These are phyloP conservation scores for Chiloscyllium punctatum DNA, from an alignment of 2,797 vertebrate species.

Conservation along the genomic window DNA sequence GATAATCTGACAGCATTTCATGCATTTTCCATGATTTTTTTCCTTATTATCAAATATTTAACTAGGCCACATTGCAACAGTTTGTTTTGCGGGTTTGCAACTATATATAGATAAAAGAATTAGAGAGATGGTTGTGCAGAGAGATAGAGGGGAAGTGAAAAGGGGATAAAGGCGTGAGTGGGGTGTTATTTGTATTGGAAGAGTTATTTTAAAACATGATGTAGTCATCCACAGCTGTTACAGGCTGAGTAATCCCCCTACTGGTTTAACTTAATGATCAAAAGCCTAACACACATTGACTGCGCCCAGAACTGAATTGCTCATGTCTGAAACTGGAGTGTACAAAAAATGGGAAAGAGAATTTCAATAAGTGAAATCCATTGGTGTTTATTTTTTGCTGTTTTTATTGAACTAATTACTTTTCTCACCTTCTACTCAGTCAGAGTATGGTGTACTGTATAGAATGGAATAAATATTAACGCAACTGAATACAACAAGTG, in stretches of 20 bases:
- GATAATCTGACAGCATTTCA: neutral
- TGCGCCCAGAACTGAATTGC: neutral
- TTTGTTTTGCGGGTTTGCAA: neutral
- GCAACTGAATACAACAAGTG: neutral
- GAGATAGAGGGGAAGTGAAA: neutral
- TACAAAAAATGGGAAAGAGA: neutral
- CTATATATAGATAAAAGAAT: neutral
- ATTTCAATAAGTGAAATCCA: neutral
- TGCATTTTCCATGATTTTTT: neutral
- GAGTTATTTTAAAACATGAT: neutral
- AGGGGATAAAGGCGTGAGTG: neutral
- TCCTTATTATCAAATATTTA: neutral
- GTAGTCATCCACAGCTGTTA: neutral
- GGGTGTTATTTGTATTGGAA: neutral
- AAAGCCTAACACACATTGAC: neutral
- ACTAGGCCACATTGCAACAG: neutral
- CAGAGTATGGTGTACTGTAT: neutral
- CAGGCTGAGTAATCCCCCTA: constrained; percentile 5
- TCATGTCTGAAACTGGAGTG: neutral
- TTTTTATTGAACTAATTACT: neutral
- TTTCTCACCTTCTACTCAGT: neutral
- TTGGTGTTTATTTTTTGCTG: neutral
- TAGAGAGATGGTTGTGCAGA: neutral
- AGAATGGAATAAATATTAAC: neutral
- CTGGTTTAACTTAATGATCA: constrained; percentile 12